Evolutionary conservation across 2,888 invertebrate species (phyloP).

Genomic region (Nephrotoma appendiculata): DNA sequence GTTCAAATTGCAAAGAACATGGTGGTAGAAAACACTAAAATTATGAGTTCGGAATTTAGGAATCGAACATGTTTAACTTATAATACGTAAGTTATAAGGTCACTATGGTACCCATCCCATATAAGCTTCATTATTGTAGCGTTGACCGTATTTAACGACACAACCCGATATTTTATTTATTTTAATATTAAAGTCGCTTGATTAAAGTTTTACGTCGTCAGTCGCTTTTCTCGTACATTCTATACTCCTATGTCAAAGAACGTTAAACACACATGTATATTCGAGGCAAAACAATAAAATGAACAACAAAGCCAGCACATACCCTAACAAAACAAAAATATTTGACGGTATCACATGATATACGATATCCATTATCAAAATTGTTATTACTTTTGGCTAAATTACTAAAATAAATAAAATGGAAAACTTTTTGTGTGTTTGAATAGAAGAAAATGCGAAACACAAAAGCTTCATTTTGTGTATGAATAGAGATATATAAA

Average conservation of each 20-base stretch:
- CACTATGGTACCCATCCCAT: too few relatives aligned
- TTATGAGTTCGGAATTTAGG: too few relatives aligned
- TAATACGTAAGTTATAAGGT: too few relatives aligned
- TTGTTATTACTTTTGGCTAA: slow-evolving; percentile 3
- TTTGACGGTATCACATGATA: background rate
- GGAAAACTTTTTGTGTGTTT: background rate
- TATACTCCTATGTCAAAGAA: background rate
- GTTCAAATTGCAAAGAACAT: too few relatives aligned
- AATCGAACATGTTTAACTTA: too few relatives aligned
- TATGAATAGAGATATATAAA: background rate
- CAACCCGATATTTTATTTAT: too few relatives aligned
- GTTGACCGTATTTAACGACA: too few relatives aligned
- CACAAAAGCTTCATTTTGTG: background rate
- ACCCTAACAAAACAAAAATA: background rate
- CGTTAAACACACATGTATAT: background rate
- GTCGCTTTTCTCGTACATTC: too few relatives aligned
- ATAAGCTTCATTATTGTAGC: too few relatives aligned
- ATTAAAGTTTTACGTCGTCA: too few relatives aligned
- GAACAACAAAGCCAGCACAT: background rate
- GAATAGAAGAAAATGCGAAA: background rate
- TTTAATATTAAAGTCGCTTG: too few relatives aligned
- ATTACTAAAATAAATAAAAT: background rate
- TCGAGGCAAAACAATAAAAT: background rate
- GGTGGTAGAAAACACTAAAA: too few relatives aligned
- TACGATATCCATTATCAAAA: slow-evolving; percentile 1